Evolutionary conservation across 2,888 invertebrate species (phyloP), one percentile per base, ranked within the genome.

Genomic region (Ophonus ardosiacus): DNA sequence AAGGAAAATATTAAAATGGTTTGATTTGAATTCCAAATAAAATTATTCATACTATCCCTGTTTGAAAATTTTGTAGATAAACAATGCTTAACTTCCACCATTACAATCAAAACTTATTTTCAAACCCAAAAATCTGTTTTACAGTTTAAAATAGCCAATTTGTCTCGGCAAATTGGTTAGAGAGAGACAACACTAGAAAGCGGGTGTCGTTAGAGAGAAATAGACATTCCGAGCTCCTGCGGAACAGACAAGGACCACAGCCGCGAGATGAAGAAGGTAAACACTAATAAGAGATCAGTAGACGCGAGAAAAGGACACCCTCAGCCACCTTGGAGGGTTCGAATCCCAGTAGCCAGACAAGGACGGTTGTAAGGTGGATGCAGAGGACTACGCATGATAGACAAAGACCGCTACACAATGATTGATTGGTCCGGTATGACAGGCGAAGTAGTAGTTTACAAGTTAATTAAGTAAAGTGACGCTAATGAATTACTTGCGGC

Each of bases 131-230:
- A 86, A 86, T 85, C 86, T 86, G 86, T 86, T 86, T 86, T 86
- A 86, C 86, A 86, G 85, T 85, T 86, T 86, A 86, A 85, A 86
- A 86, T 86, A 86, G 86, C 86, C 86, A 86, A 86, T 86, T 86
- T 86, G 86, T 86, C 85, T 86, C 86, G 81, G 86, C 84, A 86
- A 86, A 86, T 86, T 86, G 86, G 86, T 86, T 87, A 85, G 84
- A 86, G 85, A 84, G 84, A 85, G 84, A 78, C 5, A 78, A 13
- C 59, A 40, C 24, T 7, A 81, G 17, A 31, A 31, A 63, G 8
- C 51, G 57, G 13, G 15, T 18, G 63, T 7, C 68, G 68, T 18
- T n/a, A 63, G 65, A 81, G 68, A 68, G 71, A 82, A 57, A 71
- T 13, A 43, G 71, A 24, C 51, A 43, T 10, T 18, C 18, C 43